Evolutionary conservation across 2,113 vertebrate genomes (phyloP).

Genomic region (Semnopithecus entellus): DNA sequence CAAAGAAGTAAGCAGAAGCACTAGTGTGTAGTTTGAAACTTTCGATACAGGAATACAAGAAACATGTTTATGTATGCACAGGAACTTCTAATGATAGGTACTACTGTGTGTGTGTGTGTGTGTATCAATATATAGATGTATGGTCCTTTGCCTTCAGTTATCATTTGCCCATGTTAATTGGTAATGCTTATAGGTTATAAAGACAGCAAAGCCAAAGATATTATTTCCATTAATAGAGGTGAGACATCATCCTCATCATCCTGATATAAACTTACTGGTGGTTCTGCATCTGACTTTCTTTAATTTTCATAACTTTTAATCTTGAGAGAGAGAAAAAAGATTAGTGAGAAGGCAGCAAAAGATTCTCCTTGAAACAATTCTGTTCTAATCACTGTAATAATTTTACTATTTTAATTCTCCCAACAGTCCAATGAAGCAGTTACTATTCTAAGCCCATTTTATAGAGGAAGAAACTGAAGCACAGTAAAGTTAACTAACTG

Average conservation of each 20-base stretch:
- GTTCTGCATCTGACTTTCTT: not conserved
- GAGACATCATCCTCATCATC: not conserved
- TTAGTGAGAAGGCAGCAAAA: not conserved
- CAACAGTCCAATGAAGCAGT: not conserved
- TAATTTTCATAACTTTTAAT: not conserved
- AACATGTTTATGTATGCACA: not conserved
- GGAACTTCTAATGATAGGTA: not conserved
- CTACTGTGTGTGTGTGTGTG: accelerated
- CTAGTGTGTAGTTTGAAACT: not conserved
- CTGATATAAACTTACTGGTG: not conserved
- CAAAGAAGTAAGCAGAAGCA: not conserved
- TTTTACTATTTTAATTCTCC: not conserved
- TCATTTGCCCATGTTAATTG: not conserved
- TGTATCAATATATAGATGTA: not conserved
- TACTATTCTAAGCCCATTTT: not conserved
- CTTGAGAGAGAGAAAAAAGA: not conserved
- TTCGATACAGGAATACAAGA: not conserved
- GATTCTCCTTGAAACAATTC: not conserved
- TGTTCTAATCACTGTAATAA: not conserved
- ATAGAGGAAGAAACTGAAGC: not conserved
- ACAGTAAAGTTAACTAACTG: not conserved
- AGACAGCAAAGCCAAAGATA: not conserved
- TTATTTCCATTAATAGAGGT: not conserved
- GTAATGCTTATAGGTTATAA: not conserved
- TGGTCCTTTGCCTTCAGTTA: not conserved